These are phyloP conservation scores for Lordiphosa collinella DNA, from an alignment of 1,140 invertebrate genomes.

Conservation along the genomic window DNA sequence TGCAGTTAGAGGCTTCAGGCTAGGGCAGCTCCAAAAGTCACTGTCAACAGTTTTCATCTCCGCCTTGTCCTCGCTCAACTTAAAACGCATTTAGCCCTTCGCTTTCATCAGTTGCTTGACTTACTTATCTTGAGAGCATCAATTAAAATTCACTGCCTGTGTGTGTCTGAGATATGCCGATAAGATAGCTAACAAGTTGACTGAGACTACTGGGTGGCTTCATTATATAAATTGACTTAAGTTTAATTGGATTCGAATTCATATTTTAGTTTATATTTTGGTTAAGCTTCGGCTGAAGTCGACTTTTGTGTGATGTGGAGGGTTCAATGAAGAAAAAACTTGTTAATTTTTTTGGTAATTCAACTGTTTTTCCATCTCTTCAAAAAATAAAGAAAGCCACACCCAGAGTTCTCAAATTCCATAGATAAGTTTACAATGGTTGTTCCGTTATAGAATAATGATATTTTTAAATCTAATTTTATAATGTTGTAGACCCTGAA, in stretches of 20 bases:
- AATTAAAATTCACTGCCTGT: slow-evolving; percentile 37
- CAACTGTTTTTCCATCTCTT: no score
- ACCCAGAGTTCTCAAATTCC: no score
- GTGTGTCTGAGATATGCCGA: slow-evolving; percentile 39
- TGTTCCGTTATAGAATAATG: no score
- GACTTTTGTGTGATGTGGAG: no score
- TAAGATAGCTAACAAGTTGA: slow-evolving; percentile 37
- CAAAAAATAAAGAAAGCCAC: no score
- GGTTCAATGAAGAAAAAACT: no score
- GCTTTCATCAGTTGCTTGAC: background rate
- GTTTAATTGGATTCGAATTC: slow-evolving; percentile 10
- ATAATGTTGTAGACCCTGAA: no score
- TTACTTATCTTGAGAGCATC: slow-evolving; percentile 41
- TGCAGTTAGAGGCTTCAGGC: slow-evolving; percentile 56
- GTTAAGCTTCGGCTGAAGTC: background rate
- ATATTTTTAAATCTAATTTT: no score
- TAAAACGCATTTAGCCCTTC: background rate
- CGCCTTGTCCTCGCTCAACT: slow-evolving; percentile 1
- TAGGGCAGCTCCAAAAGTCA: background rate
- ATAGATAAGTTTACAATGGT: no score
- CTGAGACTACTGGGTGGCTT: slow-evolving; percentile 23
- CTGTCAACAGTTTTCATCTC: slow-evolving; percentile 1
- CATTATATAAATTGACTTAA: background rate
- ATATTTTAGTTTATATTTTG: background rate
- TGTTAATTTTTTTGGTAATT: no score